phyloP scores from a whole-genome alignment of 1,140 invertebrate genomes.

The Drosophila paulistorum region DNA sequence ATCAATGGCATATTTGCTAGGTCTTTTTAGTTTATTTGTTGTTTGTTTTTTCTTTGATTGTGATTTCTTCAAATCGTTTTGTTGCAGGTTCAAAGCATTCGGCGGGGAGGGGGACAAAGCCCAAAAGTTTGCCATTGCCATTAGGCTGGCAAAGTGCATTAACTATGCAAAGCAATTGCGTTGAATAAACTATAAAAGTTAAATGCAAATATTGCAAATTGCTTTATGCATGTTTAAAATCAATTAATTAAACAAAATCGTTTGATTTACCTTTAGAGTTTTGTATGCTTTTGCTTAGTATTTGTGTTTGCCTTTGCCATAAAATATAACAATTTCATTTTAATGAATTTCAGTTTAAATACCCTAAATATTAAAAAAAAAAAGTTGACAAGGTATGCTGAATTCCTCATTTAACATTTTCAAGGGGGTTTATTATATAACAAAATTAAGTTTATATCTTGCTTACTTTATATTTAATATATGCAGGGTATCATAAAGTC shows the following conservation, averaged over 20 bases:
- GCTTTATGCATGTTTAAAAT: conserved; percentile 63
- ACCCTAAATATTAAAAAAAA: neutral
- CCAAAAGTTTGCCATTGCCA: neutral
- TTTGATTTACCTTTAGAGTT: conserved; percentile 38
- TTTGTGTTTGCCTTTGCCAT: neutral
- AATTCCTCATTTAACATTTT: neutral
- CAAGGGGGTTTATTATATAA: neutral
- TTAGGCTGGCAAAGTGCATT: neutral
- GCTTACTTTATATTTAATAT: neutral
- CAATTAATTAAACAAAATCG: conserved; percentile 60
- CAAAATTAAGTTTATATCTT: neutral
- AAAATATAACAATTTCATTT: conserved; percentile 43
- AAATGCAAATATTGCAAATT: conserved; percentile 53
- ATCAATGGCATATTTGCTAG: too few relatives aligned
- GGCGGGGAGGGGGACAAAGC: too few relatives aligned
- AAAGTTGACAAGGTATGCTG: neutral
- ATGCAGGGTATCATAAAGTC: conserved; percentile 1
- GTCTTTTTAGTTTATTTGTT: too few relatives aligned
- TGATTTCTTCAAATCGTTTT: too few relatives aligned
- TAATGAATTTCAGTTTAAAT: conserved; percentile 42
- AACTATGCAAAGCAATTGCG: conserved; percentile 5
- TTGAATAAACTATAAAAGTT: conserved; percentile 16
- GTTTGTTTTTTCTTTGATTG: too few relatives aligned
- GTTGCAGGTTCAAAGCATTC: too few relatives aligned
- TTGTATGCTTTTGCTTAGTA: conserved; percentile 9